Evolutionary conservation across 1,140 invertebrate species (phyloP).

Genomic region (Rhynchophorus ferrugineus): DNA sequence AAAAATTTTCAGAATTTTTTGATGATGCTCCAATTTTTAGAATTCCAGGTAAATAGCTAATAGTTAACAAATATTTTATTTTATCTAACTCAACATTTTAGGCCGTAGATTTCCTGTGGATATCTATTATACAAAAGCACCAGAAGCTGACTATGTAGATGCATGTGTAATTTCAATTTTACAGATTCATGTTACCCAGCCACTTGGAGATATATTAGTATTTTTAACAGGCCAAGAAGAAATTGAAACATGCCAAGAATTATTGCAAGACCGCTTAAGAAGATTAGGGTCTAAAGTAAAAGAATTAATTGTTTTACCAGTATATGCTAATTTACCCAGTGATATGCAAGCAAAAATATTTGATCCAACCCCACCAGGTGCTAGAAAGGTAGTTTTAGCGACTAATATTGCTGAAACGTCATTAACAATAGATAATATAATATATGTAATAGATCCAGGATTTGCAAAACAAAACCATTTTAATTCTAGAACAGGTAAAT

Average conservation of each 20-base stretch:
- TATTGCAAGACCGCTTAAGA: conserved; percentile 82
- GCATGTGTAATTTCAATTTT: conserved; percentile 93
- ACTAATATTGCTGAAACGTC: conserved; percentile 99
- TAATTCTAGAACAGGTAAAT: conserved; percentile 65
- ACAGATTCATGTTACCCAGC: conserved; percentile 96
- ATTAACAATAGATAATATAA: conserved; percentile 97
- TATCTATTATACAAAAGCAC: conserved; percentile 98
- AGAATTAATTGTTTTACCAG: conserved; percentile 90
- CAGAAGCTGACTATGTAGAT: conserved; percentile 97
- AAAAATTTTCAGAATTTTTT: conserved; percentile 98
- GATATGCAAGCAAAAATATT: conserved; percentile 99
- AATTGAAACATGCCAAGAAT: conserved; percentile 93
- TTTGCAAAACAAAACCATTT: conserved; percentile 99
- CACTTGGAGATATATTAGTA: conserved; percentile 90
- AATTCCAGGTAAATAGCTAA: conserved; percentile 70
- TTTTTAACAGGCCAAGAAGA: conserved; percentile 96
- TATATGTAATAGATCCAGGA: conserved; percentile 98
- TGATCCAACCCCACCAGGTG: conserved; percentile 88
- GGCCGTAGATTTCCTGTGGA: conserved; percentile 82
- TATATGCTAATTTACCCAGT: conserved; percentile 97
- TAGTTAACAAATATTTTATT: neutral
- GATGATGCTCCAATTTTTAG: conserved; percentile 97
- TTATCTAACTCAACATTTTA: neutral
- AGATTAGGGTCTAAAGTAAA: conserved; percentile 87
- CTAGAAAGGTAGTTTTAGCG: conserved; percentile 92